These are phyloP conservation scores for Neoitamus cyanurus DNA, from an alignment of 2,888 invertebrate genomes.

Conservation along the genomic window DNA sequence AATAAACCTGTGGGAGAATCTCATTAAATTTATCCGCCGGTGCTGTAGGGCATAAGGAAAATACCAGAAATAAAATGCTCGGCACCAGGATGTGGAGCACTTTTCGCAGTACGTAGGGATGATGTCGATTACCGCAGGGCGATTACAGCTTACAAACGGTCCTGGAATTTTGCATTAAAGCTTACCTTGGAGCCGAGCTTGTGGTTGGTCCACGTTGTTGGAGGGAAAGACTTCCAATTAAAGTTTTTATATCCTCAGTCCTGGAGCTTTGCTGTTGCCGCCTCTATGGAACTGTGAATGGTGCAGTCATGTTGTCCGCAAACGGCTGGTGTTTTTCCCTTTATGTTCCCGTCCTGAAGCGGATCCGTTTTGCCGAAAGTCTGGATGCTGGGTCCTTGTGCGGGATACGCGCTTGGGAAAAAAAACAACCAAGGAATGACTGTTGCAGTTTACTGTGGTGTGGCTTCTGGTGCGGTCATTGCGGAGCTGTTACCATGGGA, in stretches of 20 bases:
- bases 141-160: conserved; percentile 14
- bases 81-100: background rate
- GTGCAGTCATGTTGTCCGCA: conserved; percentile 17
- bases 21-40: conserved; percentile 22
- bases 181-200: background rate
- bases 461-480: background rate
- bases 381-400: background rate
- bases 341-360: background rate
- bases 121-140: conserved; percentile 36
- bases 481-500: background rate
- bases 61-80: conserved; percentile 26
- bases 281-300: background rate
- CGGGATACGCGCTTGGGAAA: background rate
- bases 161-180: conserved; percentile 16
- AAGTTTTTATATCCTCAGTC: conserved; percentile 6
- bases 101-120: conserved; percentile 13
- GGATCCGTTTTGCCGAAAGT: conserved; percentile 5
- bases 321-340: background rate
- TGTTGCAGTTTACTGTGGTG: background rate
- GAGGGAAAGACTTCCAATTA: background rate
- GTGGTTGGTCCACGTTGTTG: background rate
- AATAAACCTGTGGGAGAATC: conserved; percentile 14
- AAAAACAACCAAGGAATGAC: conserved; percentile 3
- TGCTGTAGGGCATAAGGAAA: background rate
- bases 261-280: background rate